Percentiles rank a stretch among this genome's conserved stretches.
phyloP scores from a whole-genome alignment of 2,113 vertebrate genomes.

The Channa maculata region DNA sequence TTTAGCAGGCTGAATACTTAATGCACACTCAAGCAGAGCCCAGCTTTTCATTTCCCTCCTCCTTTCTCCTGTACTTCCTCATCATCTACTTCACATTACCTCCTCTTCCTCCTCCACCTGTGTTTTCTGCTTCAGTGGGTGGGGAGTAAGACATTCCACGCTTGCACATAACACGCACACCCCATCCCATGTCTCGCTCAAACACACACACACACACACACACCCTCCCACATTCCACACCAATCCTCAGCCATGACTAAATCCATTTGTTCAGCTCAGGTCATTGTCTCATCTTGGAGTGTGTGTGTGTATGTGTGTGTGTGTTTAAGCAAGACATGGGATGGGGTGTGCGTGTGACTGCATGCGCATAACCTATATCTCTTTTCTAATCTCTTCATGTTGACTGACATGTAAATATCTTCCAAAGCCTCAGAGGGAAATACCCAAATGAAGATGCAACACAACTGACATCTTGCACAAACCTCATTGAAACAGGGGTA shows the following conservation, averaged over 20 bases:
- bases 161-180: constrained; percentile 55
- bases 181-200: constrained; percentile 18
- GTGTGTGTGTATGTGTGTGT: constrained; percentile 8
- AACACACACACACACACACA: constrained; percentile 17
- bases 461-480: background rate
- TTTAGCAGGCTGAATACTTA: background rate
- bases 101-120: constrained; percentile 62
- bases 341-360: constrained; percentile 12
- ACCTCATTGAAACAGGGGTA: background rate
- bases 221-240: constrained; percentile 81
- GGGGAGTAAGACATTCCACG: constrained; percentile 74
- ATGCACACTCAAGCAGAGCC: background rate
- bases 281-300: constrained; percentile 73
- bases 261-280: constrained; percentile 82
- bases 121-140: constrained; percentile 75
- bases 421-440: background rate
- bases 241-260: constrained; percentile 83
- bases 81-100: constrained; percentile 22
- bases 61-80: constrained; percentile 28
- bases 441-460: constrained; percentile 3
- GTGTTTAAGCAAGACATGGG: background rate
- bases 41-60: background rate
- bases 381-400: constrained; percentile 13
- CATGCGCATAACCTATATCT: constrained; percentile 34
- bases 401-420: no score